Base-by-base conservation (phyloP, 2,797 vertebrate genomes). In the Macropodus opercularis region DNA sequence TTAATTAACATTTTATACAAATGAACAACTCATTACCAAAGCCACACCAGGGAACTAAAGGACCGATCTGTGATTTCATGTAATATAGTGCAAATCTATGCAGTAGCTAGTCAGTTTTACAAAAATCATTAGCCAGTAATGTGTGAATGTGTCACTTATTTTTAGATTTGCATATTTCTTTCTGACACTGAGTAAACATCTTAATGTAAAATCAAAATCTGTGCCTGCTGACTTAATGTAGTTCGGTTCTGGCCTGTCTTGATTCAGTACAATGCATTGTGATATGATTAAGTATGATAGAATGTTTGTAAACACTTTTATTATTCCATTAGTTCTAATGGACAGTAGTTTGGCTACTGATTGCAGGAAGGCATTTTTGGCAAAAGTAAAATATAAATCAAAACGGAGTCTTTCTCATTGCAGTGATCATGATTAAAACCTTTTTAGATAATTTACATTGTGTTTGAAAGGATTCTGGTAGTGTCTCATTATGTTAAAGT, bases 1-100 rank as follows among this genome's bases (percentile, higher is more conserved):
- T 87, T 74, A 68, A 85, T 87, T 69, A 85, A 64, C 34, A 43
- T 72, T 83, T 79, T 49, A 77, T 72, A 21, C 66, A 68, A 66
- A 63, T 64, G 79, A 81, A 77, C 75, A 64, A 71, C 23, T 79
- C 65, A 76, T 83, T 75, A 68, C 13, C 10, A 50, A 62, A 43
- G 34, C 41, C 26, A 41, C 55, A 63, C 23, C 23, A 44, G 69
- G 60, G 58, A 73, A 27, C 50, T 23, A 42, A 42, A 32, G 36
- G 51, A 53, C 50, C 49, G 51, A 10, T 66, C 22, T 61, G 24
- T 26, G 29, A 73, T 42, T 71, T 63, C 35, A 41, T 53, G 15
- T 23, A 26, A 52, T 27, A 8, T 9, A 17, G 44, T 12, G 13
- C n/a, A 41, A 53, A 67, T 72, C 17, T 27, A 19, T 57, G 39